Base-by-base conservation (phyloP, 2,888 invertebrate genomes). In the Leucophenga maculata region DNA sequence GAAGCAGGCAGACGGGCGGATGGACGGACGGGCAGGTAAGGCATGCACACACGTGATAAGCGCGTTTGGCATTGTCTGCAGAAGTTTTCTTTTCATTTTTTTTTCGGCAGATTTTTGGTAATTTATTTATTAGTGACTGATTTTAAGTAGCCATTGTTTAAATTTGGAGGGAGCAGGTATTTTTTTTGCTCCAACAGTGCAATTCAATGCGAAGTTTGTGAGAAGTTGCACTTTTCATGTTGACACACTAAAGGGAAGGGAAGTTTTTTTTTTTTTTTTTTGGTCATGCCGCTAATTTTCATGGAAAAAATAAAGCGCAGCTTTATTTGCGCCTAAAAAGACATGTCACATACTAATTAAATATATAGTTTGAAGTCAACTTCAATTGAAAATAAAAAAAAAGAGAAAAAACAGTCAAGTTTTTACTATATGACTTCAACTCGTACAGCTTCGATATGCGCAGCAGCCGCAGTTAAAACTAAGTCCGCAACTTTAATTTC, bases 111-210 rank as follows among this genome's bases (percentile, higher is more conserved):
- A 16, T 62, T 64, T 64, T 64, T 46, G 75, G 75, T 83, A 80
- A 80, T 83, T 80, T 80, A 80, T 80, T 83, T 80, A 80, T 80
- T 82, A 80, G 75, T 74, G 69, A 14, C 50, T 75, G 75, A 78
- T 77, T 78, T 80, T 76, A 74, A 82, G 75, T 74, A 78, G 71
- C 76, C 84, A 80, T 80, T 80, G 80, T 80, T 73, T 74, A 20
- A 39, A 39, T 3, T 39, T 39, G 1, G 8, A 11, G 39, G 39
- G 39, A 11, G 39, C 8, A 39, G 8, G 11, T 39, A 11, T 39
- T 39, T 39, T 39, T 39, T 11, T 39, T 39, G n/a, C n/a, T 39
- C 11, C 39, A 11, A 9, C 39, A 39, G 8, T 39, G 8, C 8
- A 39, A 6, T 39, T 39, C 39, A 39, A 39, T 39, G 39, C 39